A percentile compares a stretch with the other conserved stretches of the same genome.
Evolutionary conservation across 2,888 invertebrate species (phyloP).

Genomic region (Leucoma salicis): DNA sequence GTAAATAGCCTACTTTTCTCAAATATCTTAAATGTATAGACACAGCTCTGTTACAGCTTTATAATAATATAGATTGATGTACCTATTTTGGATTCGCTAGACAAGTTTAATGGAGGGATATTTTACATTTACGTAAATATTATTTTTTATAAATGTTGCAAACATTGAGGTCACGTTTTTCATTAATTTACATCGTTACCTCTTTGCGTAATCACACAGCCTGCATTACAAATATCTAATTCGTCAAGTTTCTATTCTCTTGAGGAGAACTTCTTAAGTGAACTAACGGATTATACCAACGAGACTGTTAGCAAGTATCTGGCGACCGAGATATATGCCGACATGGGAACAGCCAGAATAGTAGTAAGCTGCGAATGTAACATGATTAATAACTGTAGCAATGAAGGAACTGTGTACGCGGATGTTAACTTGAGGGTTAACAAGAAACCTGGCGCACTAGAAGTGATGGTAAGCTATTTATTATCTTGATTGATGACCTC

Average conservation of each 20-base stretch:
- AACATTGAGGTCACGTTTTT: too few species aligned
- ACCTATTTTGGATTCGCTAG: too few species aligned
- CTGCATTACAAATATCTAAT: constrained; percentile 46
- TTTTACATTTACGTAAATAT: too few species aligned
- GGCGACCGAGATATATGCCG: constrained; percentile 34
- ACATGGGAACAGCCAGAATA: constrained; percentile 49
- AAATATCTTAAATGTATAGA: too few species aligned
- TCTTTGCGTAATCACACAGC: constrained; percentile 39
- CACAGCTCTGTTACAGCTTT: too few species aligned
- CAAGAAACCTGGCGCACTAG: constrained; percentile 34
- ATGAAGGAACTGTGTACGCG: constrained; percentile 44
- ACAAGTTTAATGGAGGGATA: too few species aligned
- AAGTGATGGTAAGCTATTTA: constrained; percentile 36
- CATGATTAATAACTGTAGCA: constrained; percentile 41
- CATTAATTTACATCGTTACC: too few species aligned
- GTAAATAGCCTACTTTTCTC: too few species aligned
- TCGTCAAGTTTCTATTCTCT: constrained; percentile 49
- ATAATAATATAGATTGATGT: too few species aligned
- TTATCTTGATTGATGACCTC: too few species aligned
- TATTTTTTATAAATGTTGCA: too few species aligned
- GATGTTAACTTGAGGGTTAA: constrained; percentile 48
- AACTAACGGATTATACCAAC: constrained; percentile 55
- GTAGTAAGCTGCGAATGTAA: constrained; percentile 50
- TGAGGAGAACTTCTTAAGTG: constrained; percentile 58
- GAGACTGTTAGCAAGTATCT: constrained; percentile 50